These are phyloP conservation scores for Dasysyrphus albostriatus DNA, from an alignment of 2,888 invertebrate species.

Conservation along the genomic window DNA sequence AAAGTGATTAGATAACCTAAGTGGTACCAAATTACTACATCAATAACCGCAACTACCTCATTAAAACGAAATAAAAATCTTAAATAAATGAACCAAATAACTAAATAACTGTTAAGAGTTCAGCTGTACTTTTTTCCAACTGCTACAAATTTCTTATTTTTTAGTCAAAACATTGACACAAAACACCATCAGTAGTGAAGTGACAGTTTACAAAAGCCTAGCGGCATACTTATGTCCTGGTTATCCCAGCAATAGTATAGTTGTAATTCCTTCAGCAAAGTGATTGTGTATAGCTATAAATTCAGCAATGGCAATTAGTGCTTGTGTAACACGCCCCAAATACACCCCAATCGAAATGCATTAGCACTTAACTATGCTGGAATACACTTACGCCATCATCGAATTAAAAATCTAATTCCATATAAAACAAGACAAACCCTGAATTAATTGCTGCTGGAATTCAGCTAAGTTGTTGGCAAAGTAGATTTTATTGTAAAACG, in stretches of 20 bases:
- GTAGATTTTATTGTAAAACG: conserved; percentile 68
- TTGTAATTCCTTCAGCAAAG: conserved; percentile 38
- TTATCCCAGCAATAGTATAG: conserved; percentile 27
- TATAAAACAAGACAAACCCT: conserved; percentile 14
- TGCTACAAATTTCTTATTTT: conserved; percentile 1
- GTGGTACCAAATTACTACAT: background rate
- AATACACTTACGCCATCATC: conserved; percentile 27
- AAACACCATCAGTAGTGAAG: conserved; percentile 6
- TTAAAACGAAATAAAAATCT: background rate
- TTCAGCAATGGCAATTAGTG: conserved; percentile 62
- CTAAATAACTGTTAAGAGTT: background rate
- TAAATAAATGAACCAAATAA: background rate
- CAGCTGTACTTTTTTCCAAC: background rate
- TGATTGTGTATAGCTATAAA: conserved; percentile 55
- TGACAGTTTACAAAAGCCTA: conserved; percentile 17
- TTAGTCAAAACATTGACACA: background rate
- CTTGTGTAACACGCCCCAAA: conserved; percentile 50
- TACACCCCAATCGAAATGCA: conserved; percentile 54
- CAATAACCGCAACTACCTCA: background rate
- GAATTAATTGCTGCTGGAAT: conserved; percentile 48
- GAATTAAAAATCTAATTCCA: conserved; percentile 11
- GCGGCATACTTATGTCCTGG: background rate
- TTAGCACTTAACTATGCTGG: conserved; percentile 39
- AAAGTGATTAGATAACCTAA: background rate
- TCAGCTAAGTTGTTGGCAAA: conserved; percentile 34